These are phyloP conservation scores for Rhogogaster chlorosoma DNA, from an alignment of 2,888 invertebrate genomes.

Conservation along the genomic window DNA sequence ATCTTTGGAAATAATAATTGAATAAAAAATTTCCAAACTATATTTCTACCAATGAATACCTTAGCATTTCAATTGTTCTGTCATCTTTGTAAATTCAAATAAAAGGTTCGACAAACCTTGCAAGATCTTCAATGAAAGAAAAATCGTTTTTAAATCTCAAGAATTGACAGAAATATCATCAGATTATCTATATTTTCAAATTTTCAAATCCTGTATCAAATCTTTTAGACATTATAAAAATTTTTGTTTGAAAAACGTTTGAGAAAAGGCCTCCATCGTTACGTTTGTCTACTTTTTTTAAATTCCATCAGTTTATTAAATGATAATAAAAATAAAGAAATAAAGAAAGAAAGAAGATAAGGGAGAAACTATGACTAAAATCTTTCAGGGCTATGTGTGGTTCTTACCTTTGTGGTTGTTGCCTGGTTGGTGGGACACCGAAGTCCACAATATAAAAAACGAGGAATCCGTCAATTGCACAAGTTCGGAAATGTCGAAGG, in stretches of 20 bases:
- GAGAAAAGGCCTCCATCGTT: neutral
- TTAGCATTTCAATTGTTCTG: too few species aligned
- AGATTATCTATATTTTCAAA: too few species aligned
- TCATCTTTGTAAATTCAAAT: too few species aligned
- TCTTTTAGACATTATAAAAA: neutral
- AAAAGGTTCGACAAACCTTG: too few species aligned
- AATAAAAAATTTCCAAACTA: too few species aligned
- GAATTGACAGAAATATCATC: too few species aligned
- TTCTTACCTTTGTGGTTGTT: constrained; percentile 89
- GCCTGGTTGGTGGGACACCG: constrained; percentile 83
- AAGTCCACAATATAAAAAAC: constrained; percentile 75
- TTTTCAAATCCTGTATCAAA: too few species aligned
- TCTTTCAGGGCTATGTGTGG: constrained; percentile 88
- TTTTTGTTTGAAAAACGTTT: neutral
- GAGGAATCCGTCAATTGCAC: constrained; percentile 81
- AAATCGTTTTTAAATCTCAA: too few species aligned
- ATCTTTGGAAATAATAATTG: too few species aligned
- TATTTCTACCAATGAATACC: too few species aligned
- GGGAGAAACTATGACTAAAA: neutral
- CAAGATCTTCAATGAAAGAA: too few species aligned
- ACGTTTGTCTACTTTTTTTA: neutral
- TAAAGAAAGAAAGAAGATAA: neutral
- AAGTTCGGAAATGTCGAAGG: constrained; percentile 82
- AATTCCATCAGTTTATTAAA: neutral
- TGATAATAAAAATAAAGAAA: neutral